Base-by-base conservation (phyloP, 2,888 invertebrate species). In the Cantharis rustica region DNA sequence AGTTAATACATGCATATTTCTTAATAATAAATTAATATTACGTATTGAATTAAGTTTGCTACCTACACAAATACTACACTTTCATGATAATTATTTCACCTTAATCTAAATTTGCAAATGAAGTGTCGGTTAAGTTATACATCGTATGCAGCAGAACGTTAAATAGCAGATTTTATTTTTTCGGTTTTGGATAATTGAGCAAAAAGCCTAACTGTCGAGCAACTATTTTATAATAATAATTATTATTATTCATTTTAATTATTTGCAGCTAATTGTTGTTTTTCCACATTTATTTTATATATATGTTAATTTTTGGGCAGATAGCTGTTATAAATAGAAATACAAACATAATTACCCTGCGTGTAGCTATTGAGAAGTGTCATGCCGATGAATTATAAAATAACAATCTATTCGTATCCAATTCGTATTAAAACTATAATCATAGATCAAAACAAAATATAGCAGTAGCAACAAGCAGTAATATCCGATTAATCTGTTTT, bases 391-490 rank as follows among this genome's bases (percentile, higher is more conserved):
- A 68, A 75, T 75, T 75, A 75, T 71, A 74, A 78, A 78, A 78
- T 78, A 61, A 66, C 72, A 78, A 72, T 78, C 75, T 78, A 78
- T 75, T 61, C 66, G n/a, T 31, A 47, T 47, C 47, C 47, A 47
- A 47, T 47, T 47, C 47, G 72, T 71, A 75, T 72, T 75, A 73
- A 78, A 63, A 31, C 73, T 66, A 77, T 77, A 80, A 78, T 76
- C 79, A 70, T 79, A 79, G 79, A 80, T 80, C 79, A 79, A 74
- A 75, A 75, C 75, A 78, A 79, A 75, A 78, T 79, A 80, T 78
- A 77, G 73, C 78, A 75, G 73, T 75, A 75, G 77, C 73, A 77
- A 70, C 72, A 78, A 78, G 77, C 69, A 72, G 72, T 78, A 75
- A 75, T 75, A 68, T 72, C 61, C 70, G 62, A 69, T 73, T 78